phyloP scores from a whole-genome alignment of 2,797 vertebrate genomes.

The Eulemur coronatus region DNA sequence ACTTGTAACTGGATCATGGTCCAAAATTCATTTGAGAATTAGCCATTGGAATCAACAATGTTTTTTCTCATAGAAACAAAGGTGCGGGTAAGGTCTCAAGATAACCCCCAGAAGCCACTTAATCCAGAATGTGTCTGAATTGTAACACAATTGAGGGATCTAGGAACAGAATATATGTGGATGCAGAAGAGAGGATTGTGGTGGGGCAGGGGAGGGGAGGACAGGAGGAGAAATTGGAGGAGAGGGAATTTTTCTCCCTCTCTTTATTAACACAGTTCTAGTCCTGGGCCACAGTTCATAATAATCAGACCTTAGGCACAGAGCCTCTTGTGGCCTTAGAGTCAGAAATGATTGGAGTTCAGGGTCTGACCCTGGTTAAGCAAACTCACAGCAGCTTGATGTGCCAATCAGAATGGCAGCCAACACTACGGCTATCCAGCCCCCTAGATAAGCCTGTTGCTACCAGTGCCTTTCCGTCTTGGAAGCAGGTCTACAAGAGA shows the following conservation, averaged over 20 bases:
- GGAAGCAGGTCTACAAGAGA: background rate
- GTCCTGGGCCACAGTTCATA: background rate
- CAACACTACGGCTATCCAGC: background rate
- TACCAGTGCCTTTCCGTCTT: background rate
- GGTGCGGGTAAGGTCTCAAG: background rate
- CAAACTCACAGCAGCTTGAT: background rate
- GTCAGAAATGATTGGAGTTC: background rate
- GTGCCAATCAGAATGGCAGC: background rate
- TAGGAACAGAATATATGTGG: background rate
- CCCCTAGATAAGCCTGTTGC: background rate
- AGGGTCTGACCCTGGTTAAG: background rate
- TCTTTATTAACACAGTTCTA: background rate
- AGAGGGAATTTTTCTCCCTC: background rate
- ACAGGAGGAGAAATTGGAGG: background rate
- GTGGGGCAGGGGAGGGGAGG: background rate
- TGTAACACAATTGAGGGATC: background rate
- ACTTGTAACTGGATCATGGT: conserved; percentile 56
- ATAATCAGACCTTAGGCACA: background rate
- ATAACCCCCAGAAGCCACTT: background rate
- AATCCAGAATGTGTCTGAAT: background rate
- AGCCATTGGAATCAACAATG: conserved; percentile 12
- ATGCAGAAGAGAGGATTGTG: background rate
- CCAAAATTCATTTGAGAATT: conserved; percentile 55
- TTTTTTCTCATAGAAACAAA: background rate
- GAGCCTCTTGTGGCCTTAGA: background rate